These are phyloP conservation scores for Gadopsis marmoratus DNA, from an alignment of 2,797 vertebrate species.

Conservation along the genomic window DNA sequence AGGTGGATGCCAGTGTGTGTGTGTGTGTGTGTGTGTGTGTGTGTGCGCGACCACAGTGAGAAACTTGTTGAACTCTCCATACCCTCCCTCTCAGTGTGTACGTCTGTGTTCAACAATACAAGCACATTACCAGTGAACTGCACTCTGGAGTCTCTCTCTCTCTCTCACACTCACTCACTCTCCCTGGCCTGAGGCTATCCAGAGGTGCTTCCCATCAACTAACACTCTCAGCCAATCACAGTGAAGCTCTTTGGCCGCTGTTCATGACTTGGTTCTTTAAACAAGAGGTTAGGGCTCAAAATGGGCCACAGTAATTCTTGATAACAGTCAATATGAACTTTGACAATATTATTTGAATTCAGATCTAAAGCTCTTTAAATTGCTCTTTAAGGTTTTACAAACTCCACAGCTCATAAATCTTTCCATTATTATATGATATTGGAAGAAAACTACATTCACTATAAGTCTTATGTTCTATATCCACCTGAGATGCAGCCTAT, in stretches of 20 bases:
- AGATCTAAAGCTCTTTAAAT: not conserved
- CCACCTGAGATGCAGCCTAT: too few relatives aligned
- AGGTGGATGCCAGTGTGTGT: not conserved
- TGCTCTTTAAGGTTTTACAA: not conserved
- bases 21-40: constrained; percentile 25
- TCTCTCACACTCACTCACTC: not conserved
- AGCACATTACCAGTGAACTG: constrained; percentile 43
- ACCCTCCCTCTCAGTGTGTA: not conserved
- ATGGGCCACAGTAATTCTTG: not conserved
- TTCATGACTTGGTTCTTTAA: constrained; percentile 3
- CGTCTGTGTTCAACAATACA: constrained; percentile 23
- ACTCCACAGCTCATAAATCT: not conserved
- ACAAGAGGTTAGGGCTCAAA: not conserved
- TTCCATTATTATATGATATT: not conserved
- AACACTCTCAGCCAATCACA: constrained; percentile 34
- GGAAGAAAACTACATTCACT: not conserved
- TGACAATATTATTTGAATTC: not conserved
- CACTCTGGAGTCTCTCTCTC: not conserved
- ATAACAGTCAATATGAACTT: not conserved
- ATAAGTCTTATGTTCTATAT: not conserved
- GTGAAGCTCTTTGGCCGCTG: not conserved
- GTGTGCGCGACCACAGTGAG: constrained; percentile 1
- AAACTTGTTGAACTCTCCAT: not conserved
- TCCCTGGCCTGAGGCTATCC: constrained; percentile 1
- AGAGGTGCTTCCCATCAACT: not conserved